Evolutionary conservation across 2,888 invertebrate species (phyloP), one percentile per base, ranked within the genome.

Genomic region (Oscheius sp.): DNA sequence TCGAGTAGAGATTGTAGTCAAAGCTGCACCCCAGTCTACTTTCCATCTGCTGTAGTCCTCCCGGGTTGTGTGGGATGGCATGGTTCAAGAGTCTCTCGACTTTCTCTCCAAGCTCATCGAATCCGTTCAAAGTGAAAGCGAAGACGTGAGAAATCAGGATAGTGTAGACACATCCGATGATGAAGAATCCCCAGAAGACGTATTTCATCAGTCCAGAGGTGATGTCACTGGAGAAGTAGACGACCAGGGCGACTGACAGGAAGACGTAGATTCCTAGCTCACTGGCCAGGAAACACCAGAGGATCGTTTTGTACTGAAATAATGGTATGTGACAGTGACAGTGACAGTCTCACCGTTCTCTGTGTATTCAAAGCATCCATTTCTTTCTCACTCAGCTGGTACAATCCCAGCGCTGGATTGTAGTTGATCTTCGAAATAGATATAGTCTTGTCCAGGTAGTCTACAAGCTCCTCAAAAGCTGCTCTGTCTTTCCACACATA

Each of bases 341-440:
- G 32, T 21, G 11, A 11, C 58, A 11, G 58, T 62, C 79, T 70
- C 33, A 87, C 87, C 70, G 84, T 86, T 79, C 81, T 74, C 42
- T 84, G 84, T 21, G 77, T 79, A 11, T 77, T 78, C 13, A 88
- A 76, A 9, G 78, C 76, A 29, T 82, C 80, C 32, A 81, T 72
- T 71, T 88, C 87, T 55, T 82, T 81, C 32, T 84, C 79, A 5
- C 76, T 82, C 35, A 88, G n/a, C 47, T 86, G 80, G 66, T 84
- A 88, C 3, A 83, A 32, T 13, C 87, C 87, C 51, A 87, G 70
- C 29, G 75, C 70, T 7, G 82, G 84, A 55, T 87, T 84, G 68
- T 84, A 86, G 73, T 87, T 85, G 75, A 88, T 88, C 76, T 88
- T 88, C n/a, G 85, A 85, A 60, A 88, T 86, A 59, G 79, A 76